Conservation (phyloP, 2,888 invertebrate genomes). For the Vandiemenella viatica region DNA sequence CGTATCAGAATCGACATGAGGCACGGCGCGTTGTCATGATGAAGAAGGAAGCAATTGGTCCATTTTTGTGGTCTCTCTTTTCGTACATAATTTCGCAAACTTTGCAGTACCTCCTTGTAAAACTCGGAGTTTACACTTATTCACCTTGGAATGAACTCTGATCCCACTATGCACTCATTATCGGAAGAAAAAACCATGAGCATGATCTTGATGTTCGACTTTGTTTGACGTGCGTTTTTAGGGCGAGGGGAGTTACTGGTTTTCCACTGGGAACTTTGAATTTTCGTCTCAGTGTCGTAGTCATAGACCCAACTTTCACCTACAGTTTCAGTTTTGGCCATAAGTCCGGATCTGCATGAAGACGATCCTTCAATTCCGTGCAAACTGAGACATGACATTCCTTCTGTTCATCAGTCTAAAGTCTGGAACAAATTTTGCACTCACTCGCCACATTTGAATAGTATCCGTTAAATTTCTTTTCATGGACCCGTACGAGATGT, state of each 20-base stretch:
- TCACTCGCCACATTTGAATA: background rate
- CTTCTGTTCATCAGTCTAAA: background rate
- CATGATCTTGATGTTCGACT: slow-evolving; percentile 1
- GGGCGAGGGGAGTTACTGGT: too few relatives aligned
- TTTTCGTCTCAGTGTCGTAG: slow-evolving; percentile 1
- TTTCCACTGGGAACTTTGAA: background rate
- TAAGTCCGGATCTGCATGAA: background rate
- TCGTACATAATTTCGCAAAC: too few relatives aligned
- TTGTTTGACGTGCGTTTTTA: too few relatives aligned
- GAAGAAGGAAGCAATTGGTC: too few relatives aligned
- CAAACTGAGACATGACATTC: background rate
- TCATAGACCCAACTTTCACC: background rate
- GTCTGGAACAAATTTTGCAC: background rate
- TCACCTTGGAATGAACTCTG: too few relatives aligned
- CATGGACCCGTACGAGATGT: too few relatives aligned
- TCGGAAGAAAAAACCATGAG: background rate
- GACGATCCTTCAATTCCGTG: background rate
- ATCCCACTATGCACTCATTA: background rate
- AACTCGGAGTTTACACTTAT: background rate
- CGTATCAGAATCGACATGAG: too few relatives aligned
- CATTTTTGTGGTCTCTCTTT: too few relatives aligned
- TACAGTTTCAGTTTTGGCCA: too few relatives aligned
- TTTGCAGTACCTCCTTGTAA: too few relatives aligned
- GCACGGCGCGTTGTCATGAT: too few relatives aligned
- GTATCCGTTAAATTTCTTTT: background rate